phyloP scores from a whole-genome alignment of 2,888 invertebrate species.

The Drosophila emarginata region DNA sequence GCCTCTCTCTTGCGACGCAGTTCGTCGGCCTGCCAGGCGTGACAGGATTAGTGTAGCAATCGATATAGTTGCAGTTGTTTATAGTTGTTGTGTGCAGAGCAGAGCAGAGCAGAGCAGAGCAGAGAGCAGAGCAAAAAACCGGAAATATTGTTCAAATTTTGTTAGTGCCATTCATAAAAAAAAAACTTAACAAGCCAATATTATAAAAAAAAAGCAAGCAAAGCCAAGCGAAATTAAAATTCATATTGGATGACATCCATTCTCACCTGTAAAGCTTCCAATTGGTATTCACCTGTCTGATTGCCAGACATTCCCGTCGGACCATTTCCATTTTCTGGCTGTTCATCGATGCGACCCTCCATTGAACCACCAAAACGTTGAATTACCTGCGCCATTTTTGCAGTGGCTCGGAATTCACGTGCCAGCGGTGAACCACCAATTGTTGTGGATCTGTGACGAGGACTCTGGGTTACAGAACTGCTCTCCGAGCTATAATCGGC shows the following conservation, averaged over 20 bases:
- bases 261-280: conserved; percentile 76
- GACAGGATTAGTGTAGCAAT: conserved; percentile 6
- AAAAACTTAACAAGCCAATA: conserved; percentile 11
- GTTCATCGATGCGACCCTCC: conserved; percentile 81
- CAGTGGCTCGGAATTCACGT: conserved; percentile 78
- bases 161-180: conserved; percentile 24
- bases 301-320: neutral
- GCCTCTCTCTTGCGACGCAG: conserved; percentile 87
- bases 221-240: conserved; percentile 21
- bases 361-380: conserved; percentile 80
- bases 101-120: conserved; percentile 51
- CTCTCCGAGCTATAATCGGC: conserved; percentile 92
- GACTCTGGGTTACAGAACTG: conserved; percentile 89
- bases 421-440: conserved; percentile 83
- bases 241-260: too few species aligned
- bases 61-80: conserved; percentile 20
- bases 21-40: conserved; percentile 86
- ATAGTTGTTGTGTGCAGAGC: conserved; percentile 56
- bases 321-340: conserved; percentile 69
- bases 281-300: conserved; percentile 53
- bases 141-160: conserved; percentile 33
- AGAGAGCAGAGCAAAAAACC: conserved; percentile 45
- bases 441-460: conserved; percentile 86
- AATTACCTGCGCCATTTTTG: conserved; percentile 78
- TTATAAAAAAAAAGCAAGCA: conserved; percentile 21